Base-by-base conservation (phyloP, 2,888 invertebrate genomes). In the Holacanthella duospinosa region DNA sequence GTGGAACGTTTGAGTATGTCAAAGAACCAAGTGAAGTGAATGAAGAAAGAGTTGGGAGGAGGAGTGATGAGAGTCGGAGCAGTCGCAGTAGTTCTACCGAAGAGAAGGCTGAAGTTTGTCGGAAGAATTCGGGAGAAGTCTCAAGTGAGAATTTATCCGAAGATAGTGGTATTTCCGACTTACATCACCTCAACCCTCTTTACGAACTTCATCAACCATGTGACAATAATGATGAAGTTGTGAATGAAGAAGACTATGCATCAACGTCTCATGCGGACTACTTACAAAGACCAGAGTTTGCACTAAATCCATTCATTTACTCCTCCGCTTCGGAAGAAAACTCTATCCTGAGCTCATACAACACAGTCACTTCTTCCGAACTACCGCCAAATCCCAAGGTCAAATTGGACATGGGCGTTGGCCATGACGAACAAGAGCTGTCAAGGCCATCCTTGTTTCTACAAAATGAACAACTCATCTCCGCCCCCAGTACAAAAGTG, bases 291-390 rank as follows among this genome's bases (percentile, higher is more conserved):
- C 25, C 25, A 6, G 56, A 16, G 19, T 73, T 73, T 67, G 73
- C 71, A 21, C 67, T 73, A n/a, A 73, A 73, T 64, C 73, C 73
- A 27, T 68, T 72, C 59, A 70, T 73, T 29, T 73, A 70, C 62
- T 72, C 71, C 9, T 70, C 71, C 43, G 68, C 71, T 24, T 63
- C 63, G 19, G 66, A 66, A 59, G 65, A 60, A 36, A 59, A 55
- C 28, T 59, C 27, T 9, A 9, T 48, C 4, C 4, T 48, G 48
- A 48, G 48, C 48, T n/a, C 4, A 9, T 16, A 21, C n/a, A 48
- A 21, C 48, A 9, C 6, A 16, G 12, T 48, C 19, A 48, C 12
- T 48, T n/a, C 48, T 48, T 6, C n/a, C n/a, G n/a, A n/a, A n/a
- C n/a, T n/a, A n/a, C n/a, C 16, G 36, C 6, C 36, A 36, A 16